Evolutionary conservation across 2,888 invertebrate genomes (phyloP).

Genomic region (Calephelis perditalis): DNA sequence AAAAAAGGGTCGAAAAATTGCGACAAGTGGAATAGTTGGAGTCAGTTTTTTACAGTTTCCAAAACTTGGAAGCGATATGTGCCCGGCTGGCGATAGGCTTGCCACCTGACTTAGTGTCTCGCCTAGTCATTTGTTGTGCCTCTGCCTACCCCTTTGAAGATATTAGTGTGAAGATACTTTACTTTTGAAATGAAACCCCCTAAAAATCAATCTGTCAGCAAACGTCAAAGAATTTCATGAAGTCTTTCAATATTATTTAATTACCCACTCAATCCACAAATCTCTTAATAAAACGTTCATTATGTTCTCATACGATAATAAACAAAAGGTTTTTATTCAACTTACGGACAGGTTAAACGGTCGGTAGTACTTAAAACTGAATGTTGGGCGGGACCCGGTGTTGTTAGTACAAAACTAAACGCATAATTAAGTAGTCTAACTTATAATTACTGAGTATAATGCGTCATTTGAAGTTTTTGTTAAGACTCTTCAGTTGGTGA

Average conservation of each 20-base stretch:
- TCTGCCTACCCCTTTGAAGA: no score
- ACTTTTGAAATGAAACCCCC: no score
- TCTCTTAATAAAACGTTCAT: conserved; percentile 53
- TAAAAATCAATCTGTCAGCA: conserved; percentile 17
- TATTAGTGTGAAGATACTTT: no score
- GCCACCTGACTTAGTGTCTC: no score
- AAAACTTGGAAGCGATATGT: no score
- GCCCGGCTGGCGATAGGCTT: no score
- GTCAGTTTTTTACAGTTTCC: no score
- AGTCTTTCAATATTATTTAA: conserved; percentile 46
- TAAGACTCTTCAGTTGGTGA: conserved; percentile 24
- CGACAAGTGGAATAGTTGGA: no score
- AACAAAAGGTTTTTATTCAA: conserved; percentile 63
- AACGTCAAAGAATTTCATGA: conserved; percentile 27
- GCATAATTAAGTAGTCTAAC: conserved; percentile 60
- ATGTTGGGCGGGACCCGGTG: conserved; percentile 59
- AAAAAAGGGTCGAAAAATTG: no score
- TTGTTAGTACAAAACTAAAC: conserved; percentile 58
- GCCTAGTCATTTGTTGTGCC: no score
- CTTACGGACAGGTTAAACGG: conserved; percentile 39
- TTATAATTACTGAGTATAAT: conserved; percentile 52
- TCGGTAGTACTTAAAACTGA: conserved; percentile 43
- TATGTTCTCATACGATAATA: conserved; percentile 58
- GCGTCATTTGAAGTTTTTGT: conserved; percentile 23
- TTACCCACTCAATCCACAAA: conserved; percentile 55